These are phyloP conservation scores for Agrochola lychnidis DNA, from an alignment of 2,888 invertebrate species.

Conservation along the genomic window DNA sequence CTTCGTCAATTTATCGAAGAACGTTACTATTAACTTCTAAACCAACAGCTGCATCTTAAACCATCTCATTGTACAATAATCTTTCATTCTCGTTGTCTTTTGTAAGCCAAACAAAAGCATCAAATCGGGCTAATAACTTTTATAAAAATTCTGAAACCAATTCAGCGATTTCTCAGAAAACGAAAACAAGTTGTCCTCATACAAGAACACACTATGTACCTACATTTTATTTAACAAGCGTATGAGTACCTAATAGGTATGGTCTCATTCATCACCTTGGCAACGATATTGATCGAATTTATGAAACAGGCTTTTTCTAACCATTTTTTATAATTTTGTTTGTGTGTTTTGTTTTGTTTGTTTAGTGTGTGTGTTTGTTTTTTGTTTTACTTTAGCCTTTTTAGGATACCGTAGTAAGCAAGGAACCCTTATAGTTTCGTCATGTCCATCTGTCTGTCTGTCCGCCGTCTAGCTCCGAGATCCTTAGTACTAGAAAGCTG, in stretches of 20 bases:
- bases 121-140: not conserved
- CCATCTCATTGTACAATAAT: not conserved
- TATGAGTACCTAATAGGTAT: not conserved
- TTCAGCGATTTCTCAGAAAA: not conserved
- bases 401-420: too few relatives aligned
- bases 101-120: not conserved
- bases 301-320: too few relatives aligned
- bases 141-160: not conserved
- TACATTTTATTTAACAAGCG: not conserved
- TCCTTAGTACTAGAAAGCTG: too few relatives aligned
- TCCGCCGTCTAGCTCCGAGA: too few relatives aligned
- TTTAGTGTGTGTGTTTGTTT: too few relatives aligned
- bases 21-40: not conserved
- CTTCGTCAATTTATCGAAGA: not conserved
- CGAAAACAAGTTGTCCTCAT: not conserved
- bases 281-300: conserved; percentile 20
- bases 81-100: not conserved
- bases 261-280: conserved; percentile 6
- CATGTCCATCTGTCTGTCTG: too few relatives aligned
- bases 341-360: too few relatives aligned
- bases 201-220: not conserved
- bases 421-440: too few relatives aligned
- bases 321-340: too few relatives aligned
- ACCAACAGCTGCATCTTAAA: not conserved
- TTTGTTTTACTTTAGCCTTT: too few relatives aligned